phyloP scores from a whole-genome alignment of 2,888 invertebrate species.

The Hydrotaea diabolus region DNA sequence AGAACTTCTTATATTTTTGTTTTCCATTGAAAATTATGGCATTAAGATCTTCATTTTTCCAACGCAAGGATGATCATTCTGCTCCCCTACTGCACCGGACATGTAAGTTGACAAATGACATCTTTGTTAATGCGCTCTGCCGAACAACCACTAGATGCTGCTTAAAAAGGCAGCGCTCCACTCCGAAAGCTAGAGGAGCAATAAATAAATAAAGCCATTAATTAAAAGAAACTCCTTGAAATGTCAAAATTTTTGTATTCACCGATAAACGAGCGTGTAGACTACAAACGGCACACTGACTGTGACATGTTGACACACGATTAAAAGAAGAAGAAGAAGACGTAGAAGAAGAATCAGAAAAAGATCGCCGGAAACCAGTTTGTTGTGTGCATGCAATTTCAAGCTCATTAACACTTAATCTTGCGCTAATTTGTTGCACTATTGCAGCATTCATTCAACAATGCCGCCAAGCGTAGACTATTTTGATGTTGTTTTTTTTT shows the following conservation, averaged over 20 bases:
- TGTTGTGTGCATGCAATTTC: constrained; percentile 6
- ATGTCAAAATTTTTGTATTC: constrained; percentile 38
- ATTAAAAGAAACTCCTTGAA: constrained; percentile 63
- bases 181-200: background rate
- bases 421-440: constrained; percentile 11
- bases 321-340: background rate
- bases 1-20: too few species aligned
- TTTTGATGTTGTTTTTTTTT: background rate
- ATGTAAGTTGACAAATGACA: constrained; percentile 52
- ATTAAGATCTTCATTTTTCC: too few species aligned
- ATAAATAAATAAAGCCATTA: constrained; percentile 52
- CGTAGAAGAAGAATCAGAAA: too few species aligned
- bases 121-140: constrained; percentile 55
- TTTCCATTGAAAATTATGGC: too few species aligned
- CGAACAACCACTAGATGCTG: background rate
- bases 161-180: background rate
- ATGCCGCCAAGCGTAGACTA: too few species aligned
- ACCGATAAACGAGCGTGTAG: constrained; percentile 14
- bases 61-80: constrained; percentile 17
- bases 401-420: constrained; percentile 58
- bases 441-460: background rate
- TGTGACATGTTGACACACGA: constrained; percentile 59
- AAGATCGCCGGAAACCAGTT: constrained; percentile 30
- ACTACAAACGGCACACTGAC: constrained; percentile 56
- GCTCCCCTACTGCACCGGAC: constrained; percentile 10